These are phyloP conservation scores for Crenichthys baileyi DNA, from an alignment of 2,797 vertebrate species.

Conservation along the genomic window DNA sequence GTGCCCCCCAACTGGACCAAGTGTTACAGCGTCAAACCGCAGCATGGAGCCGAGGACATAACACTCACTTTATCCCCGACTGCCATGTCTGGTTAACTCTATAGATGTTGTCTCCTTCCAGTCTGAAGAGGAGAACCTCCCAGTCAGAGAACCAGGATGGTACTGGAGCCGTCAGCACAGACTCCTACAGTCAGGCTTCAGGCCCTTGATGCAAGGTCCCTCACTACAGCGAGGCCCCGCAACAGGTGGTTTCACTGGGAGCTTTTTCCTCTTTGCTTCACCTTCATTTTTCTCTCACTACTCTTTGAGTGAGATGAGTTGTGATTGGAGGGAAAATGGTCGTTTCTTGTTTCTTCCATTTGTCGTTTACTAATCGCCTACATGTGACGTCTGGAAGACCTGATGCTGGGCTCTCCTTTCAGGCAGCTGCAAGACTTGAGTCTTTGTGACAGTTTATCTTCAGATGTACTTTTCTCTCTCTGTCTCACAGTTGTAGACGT, in stretches of 20 bases:
- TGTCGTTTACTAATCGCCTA: conserved; percentile 15
- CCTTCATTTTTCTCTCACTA: not conserved
- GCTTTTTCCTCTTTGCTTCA: conserved; percentile 14
- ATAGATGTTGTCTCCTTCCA: conserved; percentile 56
- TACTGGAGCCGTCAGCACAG: conserved; percentile 50
- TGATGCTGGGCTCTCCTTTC: conserved; percentile 43
- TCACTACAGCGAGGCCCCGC: not conserved
- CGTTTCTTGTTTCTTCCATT: conserved; percentile 25
- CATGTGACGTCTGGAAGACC: conserved; percentile 57
- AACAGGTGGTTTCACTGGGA: conserved; percentile 61
- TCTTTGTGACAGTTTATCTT: conserved; percentile 38
- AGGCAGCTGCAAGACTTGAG: conserved; percentile 26
- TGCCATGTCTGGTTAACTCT: conserved; percentile 63
- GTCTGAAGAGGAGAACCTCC: conserved; percentile 29
- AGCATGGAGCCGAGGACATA: conserved; percentile 34
- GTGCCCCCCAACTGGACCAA: not conserved
- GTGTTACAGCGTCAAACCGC: conserved; percentile 1
- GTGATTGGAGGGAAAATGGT: conserved; percentile 49
- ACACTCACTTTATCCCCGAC: conserved; percentile 60
- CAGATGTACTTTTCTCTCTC: conserved; percentile 14
- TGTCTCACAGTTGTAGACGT: conserved; percentile 6
- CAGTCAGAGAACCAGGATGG: conserved; percentile 41
- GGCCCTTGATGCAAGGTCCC: conserved; percentile 9
- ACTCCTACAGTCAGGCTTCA: conserved; percentile 32
- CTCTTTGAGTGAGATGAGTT: conserved; percentile 29